phyloP scores from a whole-genome alignment of 2,797 vertebrate species.

The Parauchenoglanis punctatus region DNA sequence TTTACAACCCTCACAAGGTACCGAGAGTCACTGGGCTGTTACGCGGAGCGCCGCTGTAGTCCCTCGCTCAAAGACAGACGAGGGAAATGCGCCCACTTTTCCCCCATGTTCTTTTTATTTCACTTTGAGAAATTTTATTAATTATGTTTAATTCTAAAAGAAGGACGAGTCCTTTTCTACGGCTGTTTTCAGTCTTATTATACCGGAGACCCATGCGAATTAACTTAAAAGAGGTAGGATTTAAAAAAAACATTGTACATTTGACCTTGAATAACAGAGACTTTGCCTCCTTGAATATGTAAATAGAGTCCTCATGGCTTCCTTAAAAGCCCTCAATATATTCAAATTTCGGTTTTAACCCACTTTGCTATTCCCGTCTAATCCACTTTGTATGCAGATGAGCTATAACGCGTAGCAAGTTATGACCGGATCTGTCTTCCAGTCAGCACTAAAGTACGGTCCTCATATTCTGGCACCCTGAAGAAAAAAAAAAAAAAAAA shows the following conservation, averaged over 20 bases:
- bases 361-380: constrained; percentile 36
- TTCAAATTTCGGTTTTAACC: constrained; percentile 42
- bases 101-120: not conserved
- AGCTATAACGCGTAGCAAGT: constrained; percentile 28
- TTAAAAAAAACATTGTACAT: constrained; percentile 55
- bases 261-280: constrained; percentile 69
- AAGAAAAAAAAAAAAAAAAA: not conserved
- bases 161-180: constrained; percentile 33
- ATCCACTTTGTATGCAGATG: constrained; percentile 49
- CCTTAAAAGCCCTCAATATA: constrained; percentile 66
- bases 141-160: constrained; percentile 63
- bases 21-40: constrained; percentile 56
- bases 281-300: constrained; percentile 60
- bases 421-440: constrained; percentile 28
- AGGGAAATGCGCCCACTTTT: not conserved
- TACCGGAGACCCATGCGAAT: constrained; percentile 20
- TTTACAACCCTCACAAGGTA: constrained; percentile 67
- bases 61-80: not conserved
- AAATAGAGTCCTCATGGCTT: constrained; percentile 64
- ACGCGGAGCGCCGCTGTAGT: not conserved
- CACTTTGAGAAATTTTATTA: constrained; percentile 12
- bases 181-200: constrained; percentile 55
- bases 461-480: not conserved
- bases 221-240: constrained; percentile 40
- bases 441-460: constrained; percentile 12